Percentiles rank a stretch among this genome's conserved stretches.
phyloP scores from a whole-genome alignment of 2,888 invertebrate genomes.

The Amphipyra berbera region DNA sequence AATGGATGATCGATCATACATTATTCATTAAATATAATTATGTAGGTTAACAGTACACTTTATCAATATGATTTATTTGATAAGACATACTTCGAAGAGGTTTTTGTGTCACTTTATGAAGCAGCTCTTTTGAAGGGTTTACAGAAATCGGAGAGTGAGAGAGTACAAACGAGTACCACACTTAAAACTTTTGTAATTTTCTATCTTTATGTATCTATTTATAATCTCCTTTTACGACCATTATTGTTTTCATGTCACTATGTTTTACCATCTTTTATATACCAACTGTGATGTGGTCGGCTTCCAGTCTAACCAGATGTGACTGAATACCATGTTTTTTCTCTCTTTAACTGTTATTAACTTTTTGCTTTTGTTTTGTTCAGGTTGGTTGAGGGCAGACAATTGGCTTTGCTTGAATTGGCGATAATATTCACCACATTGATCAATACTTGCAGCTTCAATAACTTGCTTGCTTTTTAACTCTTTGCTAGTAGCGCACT shows the following conservation, averaged over 20 bases:
- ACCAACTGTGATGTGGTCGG: background rate
- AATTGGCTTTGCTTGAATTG: conserved; percentile 37
- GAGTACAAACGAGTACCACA: too few relatives aligned
- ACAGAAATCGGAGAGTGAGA: too few relatives aligned
- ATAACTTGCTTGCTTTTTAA: conserved; percentile 22
- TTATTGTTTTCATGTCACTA: background rate
- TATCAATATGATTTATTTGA: conserved; percentile 46
- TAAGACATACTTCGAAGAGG: conserved; percentile 30
- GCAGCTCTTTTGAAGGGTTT: background rate
- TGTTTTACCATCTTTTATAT: background rate
- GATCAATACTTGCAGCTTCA: conserved; percentile 24
- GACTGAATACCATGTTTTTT: background rate
- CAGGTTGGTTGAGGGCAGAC: conserved; percentile 56
- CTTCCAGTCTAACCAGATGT: conserved; percentile 5
- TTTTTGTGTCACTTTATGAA: conserved; percentile 5
- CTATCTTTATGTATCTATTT: background rate
- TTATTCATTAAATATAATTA: conserved; percentile 37
- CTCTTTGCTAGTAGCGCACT: conserved; percentile 4
- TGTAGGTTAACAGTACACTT: conserved; percentile 43
- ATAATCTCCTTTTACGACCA: background rate
- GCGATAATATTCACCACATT: conserved; percentile 23
- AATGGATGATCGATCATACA: conserved; percentile 42
- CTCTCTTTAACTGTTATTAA: conserved; percentile 15
- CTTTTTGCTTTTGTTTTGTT: conserved; percentile 36
- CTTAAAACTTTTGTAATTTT: background rate